Base-by-base conservation (phyloP, 2,113 vertebrate genomes). In the Mus pahari region DNA sequence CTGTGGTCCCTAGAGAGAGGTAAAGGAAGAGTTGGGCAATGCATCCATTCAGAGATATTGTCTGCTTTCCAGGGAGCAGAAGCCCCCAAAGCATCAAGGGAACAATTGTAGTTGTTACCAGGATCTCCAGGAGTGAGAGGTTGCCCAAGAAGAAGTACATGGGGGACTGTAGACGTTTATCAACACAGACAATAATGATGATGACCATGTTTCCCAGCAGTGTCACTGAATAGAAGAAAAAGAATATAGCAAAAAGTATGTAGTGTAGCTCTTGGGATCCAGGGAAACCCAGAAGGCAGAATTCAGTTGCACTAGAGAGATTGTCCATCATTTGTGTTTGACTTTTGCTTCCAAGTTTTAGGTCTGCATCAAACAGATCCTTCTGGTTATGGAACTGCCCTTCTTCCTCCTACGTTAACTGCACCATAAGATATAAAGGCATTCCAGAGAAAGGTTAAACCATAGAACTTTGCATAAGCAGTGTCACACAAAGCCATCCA, bases 71-170 rank as follows among this genome's bases (percentile, higher is more conserved):
- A 20, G 90, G 71, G 10, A 97, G 71, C 42, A 98, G 55, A 82
- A 98, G 71, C 0, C 78, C 95, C 84, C 66, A 83, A 2, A 98
- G 94, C 88, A 96, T 97, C 45, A 81, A 2, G 0, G 96, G 94
- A 7, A 97, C 68, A 16, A 97, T 89, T 31, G 86, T 64, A 1
- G 92, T 82, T 11, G 96, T 98, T 45, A 82, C 5, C 81, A 96
- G 68, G 1, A 87, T 96, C 79, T 98, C 97, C 26, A 95, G 45
- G 64, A 94, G 31, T 86, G 96, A 97, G n/a, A 97, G 96, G 4
- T 97, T 95, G 16, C 58, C 42, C 0, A 98, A 97, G 75, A 97
- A 95, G 77, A 97, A 98, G 36, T 98, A 97, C 96, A 97, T 96
- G 55, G 96, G 96, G 7, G 94, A 95, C 19, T 92, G 62, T 19